Conservation (phyloP, 2,888 invertebrate genomes). For the Malthinus flaveolus region DNA sequence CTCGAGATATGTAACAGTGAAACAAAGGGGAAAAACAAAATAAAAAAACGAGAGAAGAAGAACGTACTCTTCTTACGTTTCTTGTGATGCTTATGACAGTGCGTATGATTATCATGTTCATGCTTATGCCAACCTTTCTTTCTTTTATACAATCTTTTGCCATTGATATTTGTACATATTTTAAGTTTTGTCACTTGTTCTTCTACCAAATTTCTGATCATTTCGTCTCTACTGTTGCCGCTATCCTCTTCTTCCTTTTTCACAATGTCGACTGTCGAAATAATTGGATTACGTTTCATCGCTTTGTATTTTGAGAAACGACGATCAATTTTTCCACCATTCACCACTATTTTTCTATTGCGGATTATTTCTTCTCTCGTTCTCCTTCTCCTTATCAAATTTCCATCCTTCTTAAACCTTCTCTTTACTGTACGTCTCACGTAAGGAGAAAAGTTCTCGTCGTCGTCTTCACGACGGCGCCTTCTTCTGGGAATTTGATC, state of each 20-base stretch:
- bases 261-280: slow-evolving; percentile 41
- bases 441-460: background rate
- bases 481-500: slow-evolving; percentile 45
- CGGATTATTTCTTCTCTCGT: background rate
- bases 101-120: slow-evolving; percentile 41
- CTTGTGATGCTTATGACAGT: slow-evolving; percentile 41
- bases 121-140: slow-evolving; percentile 16
- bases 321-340: too few species aligned
- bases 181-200: slow-evolving; percentile 34
- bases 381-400: background rate
- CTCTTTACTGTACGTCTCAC: background rate
- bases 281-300: background rate
- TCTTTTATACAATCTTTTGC: slow-evolving; percentile 3
- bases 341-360: slow-evolving; percentile 5
- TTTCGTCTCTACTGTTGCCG: slow-evolving; percentile 33
- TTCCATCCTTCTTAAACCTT: background rate
- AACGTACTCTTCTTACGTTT: slow-evolving; percentile 20
- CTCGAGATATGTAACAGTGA: background rate
- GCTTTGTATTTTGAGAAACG: background rate
- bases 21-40: background rate
- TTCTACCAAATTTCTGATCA: slow-evolving; percentile 37
- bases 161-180: slow-evolving; percentile 1
- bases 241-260: slow-evolving; percentile 23
- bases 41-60: slow-evolving; percentile 11
- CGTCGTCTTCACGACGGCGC: background rate